These are phyloP conservation scores for Oscheius myriophilus DNA, from an alignment of 2,888 invertebrate species.

Conservation along the genomic window DNA sequence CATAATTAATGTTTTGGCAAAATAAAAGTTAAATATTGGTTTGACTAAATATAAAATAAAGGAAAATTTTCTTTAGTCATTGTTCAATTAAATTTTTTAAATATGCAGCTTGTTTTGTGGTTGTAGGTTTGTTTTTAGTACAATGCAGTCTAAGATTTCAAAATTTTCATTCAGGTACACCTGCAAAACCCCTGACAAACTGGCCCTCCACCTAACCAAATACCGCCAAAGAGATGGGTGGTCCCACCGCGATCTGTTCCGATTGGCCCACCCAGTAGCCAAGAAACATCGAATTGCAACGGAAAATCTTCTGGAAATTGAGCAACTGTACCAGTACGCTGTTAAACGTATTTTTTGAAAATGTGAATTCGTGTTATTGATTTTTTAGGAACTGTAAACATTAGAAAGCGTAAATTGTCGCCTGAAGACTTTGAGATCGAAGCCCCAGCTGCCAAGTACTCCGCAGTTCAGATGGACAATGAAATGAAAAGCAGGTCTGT, in stretches of 20 bases:
- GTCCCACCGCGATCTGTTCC: constrained; percentile 79
- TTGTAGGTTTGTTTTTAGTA: no score
- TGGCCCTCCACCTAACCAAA: constrained; percentile 78
- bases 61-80: no score
- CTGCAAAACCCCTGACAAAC: constrained; percentile 76
- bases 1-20: no score
- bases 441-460: constrained; percentile 30
- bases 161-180: constrained; percentile 54
- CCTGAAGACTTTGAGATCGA: constrained; percentile 19
- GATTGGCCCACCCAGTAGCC: constrained; percentile 68
- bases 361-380: neutral
- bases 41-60: no score
- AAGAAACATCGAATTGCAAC: neutral
- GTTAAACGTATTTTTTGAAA: constrained; percentile 41
- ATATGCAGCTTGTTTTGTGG: no score
- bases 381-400: constrained; percentile 23
- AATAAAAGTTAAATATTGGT: no score
- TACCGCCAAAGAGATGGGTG: constrained; percentile 79
- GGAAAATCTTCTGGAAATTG: constrained; percentile 39
- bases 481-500: constrained; percentile 45
- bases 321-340: constrained; percentile 61
- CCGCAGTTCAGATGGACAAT: constrained; percentile 38
- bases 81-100: no score
- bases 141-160: no score
- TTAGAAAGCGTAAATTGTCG: constrained; percentile 29